Percentiles rank a stretch among this genome's conserved stretches.
These are phyloP conservation scores for Vulpes lagopus DNA, from an alignment of 2,113 vertebrate species.

Conservation along the genomic window DNA sequence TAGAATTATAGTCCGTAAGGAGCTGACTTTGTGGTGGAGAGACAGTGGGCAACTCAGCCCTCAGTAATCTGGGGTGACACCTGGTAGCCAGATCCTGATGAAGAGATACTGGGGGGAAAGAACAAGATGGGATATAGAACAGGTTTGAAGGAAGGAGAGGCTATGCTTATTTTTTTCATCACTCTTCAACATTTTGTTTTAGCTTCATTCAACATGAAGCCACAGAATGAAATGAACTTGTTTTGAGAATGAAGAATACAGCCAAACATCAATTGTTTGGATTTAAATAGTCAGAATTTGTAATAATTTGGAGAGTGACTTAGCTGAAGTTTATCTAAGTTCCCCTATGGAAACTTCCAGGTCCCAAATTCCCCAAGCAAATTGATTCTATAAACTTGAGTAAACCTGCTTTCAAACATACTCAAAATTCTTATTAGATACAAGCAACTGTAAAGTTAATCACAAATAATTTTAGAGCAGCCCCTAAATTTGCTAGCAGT, in stretches of 20 bases:
- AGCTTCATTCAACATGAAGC: constrained; percentile 39
- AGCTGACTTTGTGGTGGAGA: neutral
- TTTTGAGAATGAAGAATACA: constrained; percentile 48
- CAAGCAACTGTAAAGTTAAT: constrained; percentile 2
- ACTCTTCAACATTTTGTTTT: neutral
- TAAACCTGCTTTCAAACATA: constrained; percentile 22
- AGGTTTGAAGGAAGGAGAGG: neutral
- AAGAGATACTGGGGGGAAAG: neutral
- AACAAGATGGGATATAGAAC: neutral
- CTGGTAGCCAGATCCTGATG: neutral
- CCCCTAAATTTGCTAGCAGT: neutral
- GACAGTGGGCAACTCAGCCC: neutral
- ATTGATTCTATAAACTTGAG: constrained; percentile 35
- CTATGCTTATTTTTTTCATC: neutral
- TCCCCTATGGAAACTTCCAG: neutral
- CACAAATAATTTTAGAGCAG: neutral
- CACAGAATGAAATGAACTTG: constrained; percentile 23
- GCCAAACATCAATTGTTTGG: constrained; percentile 68
- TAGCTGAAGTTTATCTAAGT: constrained; percentile 54
- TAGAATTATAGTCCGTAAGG: neutral
- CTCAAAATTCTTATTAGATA: neutral
- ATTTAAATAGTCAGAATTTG: constrained; percentile 65
- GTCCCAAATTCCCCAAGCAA: neutral
- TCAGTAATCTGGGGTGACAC: neutral
- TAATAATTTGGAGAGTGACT: constrained; percentile 62